phyloP scores from a whole-genome alignment of 2,888 invertebrate species.

The Frankliniella intonsa region DNA sequence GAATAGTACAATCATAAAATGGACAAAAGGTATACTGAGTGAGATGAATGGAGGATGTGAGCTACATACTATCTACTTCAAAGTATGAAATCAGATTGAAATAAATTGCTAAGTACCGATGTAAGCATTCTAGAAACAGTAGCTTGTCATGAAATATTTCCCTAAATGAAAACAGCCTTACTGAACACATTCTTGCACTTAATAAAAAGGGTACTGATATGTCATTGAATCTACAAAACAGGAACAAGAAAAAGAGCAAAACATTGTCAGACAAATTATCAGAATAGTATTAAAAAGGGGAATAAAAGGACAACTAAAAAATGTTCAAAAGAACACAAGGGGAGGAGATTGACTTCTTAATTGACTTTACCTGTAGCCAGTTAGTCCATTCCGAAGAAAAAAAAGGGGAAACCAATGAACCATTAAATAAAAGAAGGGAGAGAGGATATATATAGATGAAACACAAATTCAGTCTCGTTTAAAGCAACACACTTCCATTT shows the following conservation, averaged over 20 bases:
- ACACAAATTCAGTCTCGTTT: conserved; percentile 10
- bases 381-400: background rate
- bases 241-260: background rate
- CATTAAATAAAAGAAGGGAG: too few relatives aligned
- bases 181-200: background rate
- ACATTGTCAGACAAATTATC: background rate
- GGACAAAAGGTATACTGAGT: background rate
- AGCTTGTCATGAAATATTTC: too few relatives aligned
- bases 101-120: too few relatives aligned
- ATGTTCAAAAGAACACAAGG: background rate
- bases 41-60: background rate
- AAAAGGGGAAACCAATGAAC: background rate
- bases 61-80: too few relatives aligned
- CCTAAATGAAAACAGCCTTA: background rate
- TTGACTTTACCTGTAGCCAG: background rate
- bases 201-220: background rate
- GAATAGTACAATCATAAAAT: background rate
- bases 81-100: too few relatives aligned
- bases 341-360: background rate
- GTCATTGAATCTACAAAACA: background rate
- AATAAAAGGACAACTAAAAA: background rate
- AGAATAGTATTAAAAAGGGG: background rate
- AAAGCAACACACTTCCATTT: background rate
- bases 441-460: background rate
- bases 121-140: too few relatives aligned